Base-by-base conservation (phyloP, 1,140 invertebrate species). In the Drosophila novamexicana region DNA sequence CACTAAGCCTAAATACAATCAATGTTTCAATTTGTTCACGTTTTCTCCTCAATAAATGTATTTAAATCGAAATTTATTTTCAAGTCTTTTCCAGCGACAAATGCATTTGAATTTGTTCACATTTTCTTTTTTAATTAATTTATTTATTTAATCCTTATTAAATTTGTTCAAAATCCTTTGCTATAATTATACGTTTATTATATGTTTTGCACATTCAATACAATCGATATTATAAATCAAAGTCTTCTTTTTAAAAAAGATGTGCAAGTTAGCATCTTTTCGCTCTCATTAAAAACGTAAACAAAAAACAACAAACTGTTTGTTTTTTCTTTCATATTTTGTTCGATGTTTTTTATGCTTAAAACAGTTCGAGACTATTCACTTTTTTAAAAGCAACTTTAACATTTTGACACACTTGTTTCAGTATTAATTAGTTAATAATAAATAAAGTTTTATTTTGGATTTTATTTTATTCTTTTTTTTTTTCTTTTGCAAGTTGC, bases 41-140 rank as follows among this genome's bases (percentile, higher is more conserved):
- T 66, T 72, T 73, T 63, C 70, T 69, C 59, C 77, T 68, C 81
- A 77, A 77, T 81, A 77, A 85, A 77, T 80, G 54, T 85, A 75
- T 81, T 85, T 85, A 85, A 85, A 83, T 89, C 80, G 84, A 90
- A 90, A 90, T 90, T 83, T 90, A 77, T 75, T 76, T 81, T 90
- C 88, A 90, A 90, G 88, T 90, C 88, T 90, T 90, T 79, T 90
- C 90, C 88, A 90, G 88, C 88, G 82, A 90, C 88, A 90, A 90
- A 90, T 90, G 88, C 88, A 90, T 90, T 90, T 83, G 84, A 85
- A 85, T 85, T 85, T 85, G 82, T 86, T 85, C 82, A 86, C 82
- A 80, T 79, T 47, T 45, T 61, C 57, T 68, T 79, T 52, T 68
- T 54, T 64, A 70, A 69, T 54, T 63, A 64, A 64, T 77, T 66